Evolutionary conservation across 92 coral and sea anemone genomes (phyloP), one percentile per base, ranked within the genome.

Genomic region (Zoanthus gigantus): DNA sequence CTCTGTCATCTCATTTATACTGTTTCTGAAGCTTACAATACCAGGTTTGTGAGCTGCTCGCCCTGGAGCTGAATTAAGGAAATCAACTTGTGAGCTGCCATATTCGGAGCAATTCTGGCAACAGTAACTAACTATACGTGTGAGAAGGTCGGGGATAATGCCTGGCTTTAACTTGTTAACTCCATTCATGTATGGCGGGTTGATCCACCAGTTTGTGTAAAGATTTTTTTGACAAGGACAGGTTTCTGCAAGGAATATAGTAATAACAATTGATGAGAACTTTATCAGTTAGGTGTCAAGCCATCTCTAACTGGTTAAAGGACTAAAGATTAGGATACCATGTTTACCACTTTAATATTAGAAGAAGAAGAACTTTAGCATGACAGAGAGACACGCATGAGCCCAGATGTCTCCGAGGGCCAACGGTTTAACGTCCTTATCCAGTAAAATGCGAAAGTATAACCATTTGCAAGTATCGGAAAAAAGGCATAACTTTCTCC

Each of bases 191-290:
- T 90, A 90, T 1, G 92, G 92, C 17, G 92, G 87, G 60, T 85
- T 85, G 57, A 60, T 65, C 92, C 92, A 90, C 92, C 92, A 90
- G 85, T 90, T 90, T 14, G 90, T 90, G 57, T 65, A 68, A 66
- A 77, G 84, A 0, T 44, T 53, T 32, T 84, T 65, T 11, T 74
- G 86, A 72, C 92, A 90, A 18, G 77, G 78, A 83, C 92, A 90
- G 60, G 92, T 90, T 58, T 90, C 92, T 90, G 72, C 44, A 32
- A 71, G 78, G 18, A 14, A 2, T 16, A 67, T 45, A 42, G 32
- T 28, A 60, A 11, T 14, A 69, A 23, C 9, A 9, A 69, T n/a
- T 16, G 32, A 1, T 79, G 44, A 53, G 13, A 30, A 50, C 29
- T 52, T 8, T 57, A 14, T 78, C 13, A 14, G 6, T 34, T 34